Base-by-base conservation (phyloP, 2,888 invertebrate genomes). In the Hypsopygia costalis region DNA sequence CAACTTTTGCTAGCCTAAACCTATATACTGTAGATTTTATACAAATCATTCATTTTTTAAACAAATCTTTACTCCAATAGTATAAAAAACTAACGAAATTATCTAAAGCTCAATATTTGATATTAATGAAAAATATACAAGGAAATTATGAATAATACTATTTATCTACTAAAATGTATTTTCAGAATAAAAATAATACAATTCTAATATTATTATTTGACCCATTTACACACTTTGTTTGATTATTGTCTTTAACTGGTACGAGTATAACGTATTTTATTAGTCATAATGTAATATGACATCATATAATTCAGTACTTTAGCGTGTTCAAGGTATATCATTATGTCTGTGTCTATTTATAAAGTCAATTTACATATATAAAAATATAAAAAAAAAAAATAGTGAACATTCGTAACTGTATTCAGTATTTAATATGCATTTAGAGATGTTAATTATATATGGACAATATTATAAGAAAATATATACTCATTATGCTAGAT, bases 11-110 rank as follows among this genome's bases (percentile, higher is more conserved):
- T 54, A 44, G 45, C 49, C 49, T 48, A 49, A 47, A 57, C 50
- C 46, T 55, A 46, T 47, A 6, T 70, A 70, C 68, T 66, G 70
- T 72, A 74, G 68, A 49, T 65, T 71, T 70, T 69, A 49, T 41
- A 43, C 42, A 45, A 45, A 22, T 32, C 36, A 36, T 40, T 12
- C 16, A 39, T 40, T 21, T 32, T 22, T 34, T 38, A 34, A n/a
- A 34, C 11, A 20, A n/a, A n/a, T n/a, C 34, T 39, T 35, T 35
- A 20, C 8, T 10, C 25, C 3, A 16, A 16, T 12, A 10, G n/a
- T 35, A 25, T 25, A n/a, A 6, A 25, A 8, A 6, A 28, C 25
- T 5, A 33, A 22, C 28, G n/a, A 36, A 43, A 22, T 21, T 12
- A 27, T 20, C 30, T 9, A 30, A 21, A 36, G 2, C 11, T 36